phyloP scores from a whole-genome alignment of 2,797 vertebrate genomes.

The Megalops cyprinoides region DNA sequence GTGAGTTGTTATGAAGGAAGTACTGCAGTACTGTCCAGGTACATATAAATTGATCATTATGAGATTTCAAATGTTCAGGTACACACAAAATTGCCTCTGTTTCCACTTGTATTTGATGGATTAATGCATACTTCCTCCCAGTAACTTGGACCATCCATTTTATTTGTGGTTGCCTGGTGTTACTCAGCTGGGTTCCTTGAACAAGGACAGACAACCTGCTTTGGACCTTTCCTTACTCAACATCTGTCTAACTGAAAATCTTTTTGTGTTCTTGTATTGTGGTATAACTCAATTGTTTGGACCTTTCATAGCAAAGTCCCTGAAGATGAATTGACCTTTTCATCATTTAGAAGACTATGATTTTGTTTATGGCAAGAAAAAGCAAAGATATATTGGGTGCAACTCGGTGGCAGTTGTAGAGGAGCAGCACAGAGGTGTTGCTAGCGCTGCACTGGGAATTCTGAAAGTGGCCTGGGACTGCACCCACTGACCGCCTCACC shows the following conservation, averaged over 20 bases:
- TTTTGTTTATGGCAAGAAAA: constrained; percentile 8
- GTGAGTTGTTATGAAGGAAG: no score
- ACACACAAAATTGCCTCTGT: no score
- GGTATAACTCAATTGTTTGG: background rate
- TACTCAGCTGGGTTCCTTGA: background rate
- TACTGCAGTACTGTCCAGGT: no score
- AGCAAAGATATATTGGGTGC: background rate
- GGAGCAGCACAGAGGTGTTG: background rate
- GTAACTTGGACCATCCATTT: background rate
- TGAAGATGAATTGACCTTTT: background rate
- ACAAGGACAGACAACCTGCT: constrained; percentile 1
- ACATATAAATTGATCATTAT: no score
- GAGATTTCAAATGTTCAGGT: no score
- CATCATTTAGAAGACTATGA: background rate
- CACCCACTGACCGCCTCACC: background rate
- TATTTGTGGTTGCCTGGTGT: background rate
- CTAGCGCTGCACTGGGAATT: background rate
- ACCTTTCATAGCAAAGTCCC: background rate
- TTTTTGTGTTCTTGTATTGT: background rate
- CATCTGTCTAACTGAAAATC: background rate
- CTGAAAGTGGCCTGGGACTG: constrained; percentile 7
- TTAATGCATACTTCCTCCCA: background rate
- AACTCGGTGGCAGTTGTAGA: background rate
- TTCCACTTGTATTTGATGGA: no score
- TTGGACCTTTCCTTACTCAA: background rate